Evolutionary conservation across 2,113 vertebrate genomes (phyloP), one percentile per base, ranked within the genome.

Genomic region (Cercopithecus mona): DNA sequence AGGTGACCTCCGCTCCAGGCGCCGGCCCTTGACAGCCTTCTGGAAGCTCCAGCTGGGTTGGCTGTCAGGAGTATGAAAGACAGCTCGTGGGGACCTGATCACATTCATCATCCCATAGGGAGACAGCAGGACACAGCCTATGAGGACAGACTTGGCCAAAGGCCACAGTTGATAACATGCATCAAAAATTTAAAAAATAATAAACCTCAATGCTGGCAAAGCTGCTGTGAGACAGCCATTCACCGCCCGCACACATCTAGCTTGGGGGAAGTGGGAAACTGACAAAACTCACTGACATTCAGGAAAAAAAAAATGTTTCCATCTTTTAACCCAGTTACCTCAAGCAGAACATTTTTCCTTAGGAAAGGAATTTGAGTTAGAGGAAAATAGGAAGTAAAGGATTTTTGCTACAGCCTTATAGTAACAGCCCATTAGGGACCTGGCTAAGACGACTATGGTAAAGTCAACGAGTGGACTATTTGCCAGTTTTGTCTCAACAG

Each of bases 201-300:
- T 43, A 57, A 68, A 57, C 27, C 66, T 16, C 3, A 1, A 0
- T 16, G 57, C 84, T 48, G 50, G 40, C 32, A 8, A 22, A 18
- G 38, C 45, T 88, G 78, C 16, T 78, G 64, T 70, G 55, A 88
- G 66, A 57, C n/a, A 0, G 48, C 16, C 73, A 14, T 25, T 25
- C 17, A 1, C 1, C 4, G 2, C 38, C 25, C 3, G 8, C 2
- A n/a, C 8, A 4, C 3, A 3, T 1, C 16, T 4, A 2, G 55
- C 11, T 78, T 55, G 12, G 17, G 8, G 17, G 3, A 17, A 14
- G 10, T 4, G 48, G 1, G 18, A 13, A 72, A 52, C 17, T 35
- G 89, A 27, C 12, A 70, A 92, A 55, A 64, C 16, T 55, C 30
- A 17, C n/a, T 2, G 55, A 76, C 43, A 40, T 12, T 43, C 57